Base-by-base conservation (phyloP, 2,113 vertebrate genomes). In the Neogobius melanostomus region DNA sequence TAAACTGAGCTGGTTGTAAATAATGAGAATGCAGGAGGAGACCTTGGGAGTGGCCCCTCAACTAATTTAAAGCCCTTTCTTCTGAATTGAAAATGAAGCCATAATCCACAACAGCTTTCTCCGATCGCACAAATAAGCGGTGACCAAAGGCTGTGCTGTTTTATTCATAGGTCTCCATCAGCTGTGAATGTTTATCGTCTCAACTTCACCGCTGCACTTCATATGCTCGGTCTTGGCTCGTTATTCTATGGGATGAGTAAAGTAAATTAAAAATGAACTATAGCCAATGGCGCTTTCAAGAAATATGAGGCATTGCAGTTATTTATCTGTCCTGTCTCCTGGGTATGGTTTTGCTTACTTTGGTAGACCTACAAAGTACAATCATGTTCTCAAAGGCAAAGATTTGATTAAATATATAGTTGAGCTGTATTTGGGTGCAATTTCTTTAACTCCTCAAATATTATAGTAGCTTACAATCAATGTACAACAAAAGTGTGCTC, bases 1-100 rank as follows among this genome's bases (percentile, higher is more conserved):
- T 85, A 81, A 90, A 89, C 82, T 79, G 86, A 77, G 71, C 74
- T 71, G 81, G 85, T 74, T 77, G 85, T 90, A 88, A 88, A 90
- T 87, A 91, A 85, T 61, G 79, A 65, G 80, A 36, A 82, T 80
- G 80, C 83, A 76, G 67, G 57, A 64, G 70, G 84, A 80, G 82
- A 89, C 89, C 89, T 90, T 90, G 89, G 82, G 84, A 76, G 77
- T 83, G 82, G 82, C 76, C 75, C 76, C 82, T 82, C 66, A 80
- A 85, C 82, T 85, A 83, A 85, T 87, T 88, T 85, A 89, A 75
- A 78, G 16, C 72, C 82, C 74, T 65, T 78, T 83, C 70, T 79
- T 80, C 59, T 84, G 79, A 82, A 89, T 89, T 87, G 79, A 78
- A 36, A 90, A 89, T 85, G 80, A 75, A 65, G 72, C 75, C 74